Evolutionary conservation across 2,113 vertebrate species (phyloP).

Genomic region (Gavia stellata): DNA sequence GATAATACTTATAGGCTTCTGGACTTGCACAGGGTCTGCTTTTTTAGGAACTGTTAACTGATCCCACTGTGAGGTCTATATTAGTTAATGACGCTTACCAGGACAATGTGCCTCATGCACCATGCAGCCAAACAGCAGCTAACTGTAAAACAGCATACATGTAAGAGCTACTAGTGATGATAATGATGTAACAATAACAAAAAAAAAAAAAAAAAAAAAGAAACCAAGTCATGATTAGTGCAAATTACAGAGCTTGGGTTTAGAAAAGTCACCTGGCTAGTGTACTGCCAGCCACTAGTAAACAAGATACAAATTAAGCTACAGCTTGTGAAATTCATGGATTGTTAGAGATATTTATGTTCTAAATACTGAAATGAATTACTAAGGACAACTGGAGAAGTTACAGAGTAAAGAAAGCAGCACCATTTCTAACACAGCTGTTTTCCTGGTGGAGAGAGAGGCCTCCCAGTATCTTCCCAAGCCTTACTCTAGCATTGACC

Average conservation of each 20-base stretch:
- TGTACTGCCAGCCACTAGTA: neutral
- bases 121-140: slow-evolving; percentile 94
- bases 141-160: slow-evolving; percentile 96
- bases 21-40: neutral
- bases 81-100: slow-evolving; percentile 87
- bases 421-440: neutral
- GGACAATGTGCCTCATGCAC: slow-evolving; percentile 86
- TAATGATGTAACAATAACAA: slow-evolving; percentile 7
- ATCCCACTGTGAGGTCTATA: slow-evolving; percentile 63
- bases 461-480: neutral
- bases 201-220: neutral
- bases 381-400: neutral
- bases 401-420: neutral
- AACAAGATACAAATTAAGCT: neutral
- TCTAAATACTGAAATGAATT: neutral
- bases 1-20: neutral
- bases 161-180: slow-evolving; percentile 74
- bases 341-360: neutral
- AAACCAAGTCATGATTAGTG: slow-evolving; percentile 57
- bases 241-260: slow-evolving; percentile 35
- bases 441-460: neutral
- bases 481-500: neutral
- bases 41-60: slow-evolving; percentile 25
- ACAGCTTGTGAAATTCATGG: neutral
- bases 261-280: neutral